These are phyloP conservation scores for Andrena hattorfiana DNA, from an alignment of 2,888 invertebrate genomes.

Conservation along the genomic window DNA sequence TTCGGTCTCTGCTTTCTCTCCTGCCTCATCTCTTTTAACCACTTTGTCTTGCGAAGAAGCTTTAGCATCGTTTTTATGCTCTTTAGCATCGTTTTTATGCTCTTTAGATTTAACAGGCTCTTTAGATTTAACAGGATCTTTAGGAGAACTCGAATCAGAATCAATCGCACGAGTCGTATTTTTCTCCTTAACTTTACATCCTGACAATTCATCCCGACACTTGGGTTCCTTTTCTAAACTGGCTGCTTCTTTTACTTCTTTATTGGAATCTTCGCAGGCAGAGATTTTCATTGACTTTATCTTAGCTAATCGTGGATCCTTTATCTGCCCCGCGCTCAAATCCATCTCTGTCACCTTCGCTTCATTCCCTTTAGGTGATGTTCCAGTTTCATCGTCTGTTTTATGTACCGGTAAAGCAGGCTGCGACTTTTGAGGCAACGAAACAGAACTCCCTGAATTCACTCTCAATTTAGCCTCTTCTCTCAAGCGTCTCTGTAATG, in stretches of 20 bases:
- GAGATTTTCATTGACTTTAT: no score
- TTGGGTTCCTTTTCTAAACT: not conserved
- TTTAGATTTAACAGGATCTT: not conserved
- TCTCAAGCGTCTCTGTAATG: slow-evolving; percentile 68
- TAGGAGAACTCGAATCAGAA: not conserved
- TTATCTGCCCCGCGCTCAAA: not conserved
- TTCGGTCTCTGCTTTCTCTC: not conserved
- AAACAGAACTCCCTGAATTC: not conserved
- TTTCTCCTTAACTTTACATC: not conserved
- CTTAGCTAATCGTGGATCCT: slow-evolving; percentile 11
- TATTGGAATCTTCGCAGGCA: not conserved
- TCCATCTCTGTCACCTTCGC: not conserved
- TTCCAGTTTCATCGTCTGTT: not conserved
- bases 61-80: not conserved
- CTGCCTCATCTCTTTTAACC: not conserved
- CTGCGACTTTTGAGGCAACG: not conserved
- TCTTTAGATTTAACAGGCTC: not conserved
- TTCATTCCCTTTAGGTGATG: not conserved
- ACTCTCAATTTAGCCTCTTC: slow-evolving; percentile 22
- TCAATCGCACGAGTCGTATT: not conserved
- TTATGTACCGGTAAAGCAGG: not conserved
- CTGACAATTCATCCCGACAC: not conserved
- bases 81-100: not conserved
- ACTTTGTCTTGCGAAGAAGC: not conserved
- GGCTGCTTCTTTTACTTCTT: not conserved